Base-by-base conservation (phyloP, 1,140 invertebrate genomes). In the Drosophila mayri region DNA sequence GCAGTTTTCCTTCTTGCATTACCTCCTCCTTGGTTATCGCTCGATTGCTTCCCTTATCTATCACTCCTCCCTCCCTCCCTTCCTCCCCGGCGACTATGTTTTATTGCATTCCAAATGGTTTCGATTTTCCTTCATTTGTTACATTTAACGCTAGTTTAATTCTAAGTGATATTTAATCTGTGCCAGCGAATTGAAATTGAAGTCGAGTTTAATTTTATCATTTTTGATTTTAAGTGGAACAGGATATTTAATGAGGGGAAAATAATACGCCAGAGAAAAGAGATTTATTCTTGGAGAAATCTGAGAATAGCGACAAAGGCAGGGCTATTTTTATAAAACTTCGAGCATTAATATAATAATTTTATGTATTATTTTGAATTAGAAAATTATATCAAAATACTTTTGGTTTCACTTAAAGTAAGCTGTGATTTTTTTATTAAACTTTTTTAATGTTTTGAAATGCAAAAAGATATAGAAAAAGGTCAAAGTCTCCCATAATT, bases 111-210 rank as follows among this genome's bases (percentile, higher is more conserved):
- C 75, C 60, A 65, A 88, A 81, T 76, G 70, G 85, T 70, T 85
- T 90, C 78, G 74, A 90, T 90, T 90, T 88, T 75, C 85, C 59
- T 80, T 79, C 85, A 90, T 90, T 90, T 90, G 85, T 90, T 90
- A 81, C 86, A 85, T 85, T 90, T 90, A 90, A 79, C 81, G 75
- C 65, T 76, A 81, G 85, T 90, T 90, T 90, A 81, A 79, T 81
- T 90, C 81, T 81, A 90, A 90, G 81, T 90, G 85, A 90, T 90
- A 90, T 90, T 90, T 90, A 90, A 88, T 88, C 85, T 81, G 46
- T 57, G 44, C 60, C 76, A 74, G 54, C 44, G 40, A 61, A 63
- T 49, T 47, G 65, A 65, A 67, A 70, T 67, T 14, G 43, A 75
- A 52, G 59, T 40, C 11, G 43, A 57, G 41, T 62, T 77, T 44